Evolutionary conservation across 2,113 vertebrate genomes (phyloP).

Genomic region (Anser cygnoides): DNA sequence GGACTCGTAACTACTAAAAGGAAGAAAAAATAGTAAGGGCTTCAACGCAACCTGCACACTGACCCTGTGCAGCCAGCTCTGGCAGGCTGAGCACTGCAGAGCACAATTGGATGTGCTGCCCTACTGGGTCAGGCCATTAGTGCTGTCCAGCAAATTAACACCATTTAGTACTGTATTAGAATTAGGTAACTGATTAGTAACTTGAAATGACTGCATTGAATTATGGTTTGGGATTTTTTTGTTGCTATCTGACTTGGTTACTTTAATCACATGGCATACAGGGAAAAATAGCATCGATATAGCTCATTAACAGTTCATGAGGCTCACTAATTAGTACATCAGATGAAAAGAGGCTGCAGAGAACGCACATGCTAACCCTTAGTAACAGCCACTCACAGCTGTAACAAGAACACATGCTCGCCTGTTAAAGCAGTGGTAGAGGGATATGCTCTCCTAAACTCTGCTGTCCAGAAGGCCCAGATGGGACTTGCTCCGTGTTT

Average conservation of each 20-base stretch:
- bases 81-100: neutral
- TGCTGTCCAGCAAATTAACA: neutral
- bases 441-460: neutral
- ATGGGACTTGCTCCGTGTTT: neutral
- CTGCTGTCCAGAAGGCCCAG: neutral
- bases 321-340: slow-evolving; percentile 4
- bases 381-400: neutral
- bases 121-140: neutral
- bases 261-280: neutral
- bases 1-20: neutral
- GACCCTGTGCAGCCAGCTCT: neutral
- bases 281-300: neutral
- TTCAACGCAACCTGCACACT: neutral
- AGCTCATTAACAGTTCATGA: slow-evolving; percentile 26
- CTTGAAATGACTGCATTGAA: neutral
- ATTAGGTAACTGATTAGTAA: neutral
- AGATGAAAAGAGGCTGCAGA: neutral
- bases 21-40: neutral
- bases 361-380: neutral
- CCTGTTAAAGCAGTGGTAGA: neutral
- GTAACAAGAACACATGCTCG: neutral
- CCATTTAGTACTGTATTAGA: neutral
- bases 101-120: neutral
- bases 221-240: neutral
- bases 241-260: neutral